Conservation (phyloP, 2,888 invertebrate genomes). For the Acanthosepion pharaonis region DNA sequence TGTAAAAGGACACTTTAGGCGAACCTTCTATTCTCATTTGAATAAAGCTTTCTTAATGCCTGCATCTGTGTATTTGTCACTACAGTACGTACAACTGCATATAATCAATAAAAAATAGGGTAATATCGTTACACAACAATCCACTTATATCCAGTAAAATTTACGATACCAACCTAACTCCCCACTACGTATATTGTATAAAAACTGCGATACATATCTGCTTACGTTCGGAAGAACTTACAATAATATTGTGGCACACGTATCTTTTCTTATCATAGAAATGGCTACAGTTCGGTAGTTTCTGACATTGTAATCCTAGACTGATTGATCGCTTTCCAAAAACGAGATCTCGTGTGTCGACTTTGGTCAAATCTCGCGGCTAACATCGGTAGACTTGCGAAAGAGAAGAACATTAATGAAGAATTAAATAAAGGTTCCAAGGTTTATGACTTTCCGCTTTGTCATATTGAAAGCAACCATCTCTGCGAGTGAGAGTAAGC, state of each 20-base stretch:
- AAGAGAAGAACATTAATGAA: neutral
- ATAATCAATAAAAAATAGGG: too few species aligned
- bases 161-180: too few species aligned
- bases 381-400: neutral
- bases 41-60: too few species aligned
- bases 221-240: too few species aligned
- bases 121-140: too few species aligned
- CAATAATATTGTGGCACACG: neutral
- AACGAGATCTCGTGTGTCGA: neutral
- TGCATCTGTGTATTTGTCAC: too few species aligned
- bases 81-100: too few species aligned
- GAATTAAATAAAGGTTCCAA: neutral
- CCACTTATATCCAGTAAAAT: too few species aligned
- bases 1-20: too few species aligned
- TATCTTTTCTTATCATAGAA: neutral
- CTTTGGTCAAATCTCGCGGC: neutral
- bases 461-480: neutral
- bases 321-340: neutral
- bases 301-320: neutral
- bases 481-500: neutral
- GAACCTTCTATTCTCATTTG: too few species aligned
- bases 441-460: neutral
- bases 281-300: neutral
- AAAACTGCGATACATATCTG: too few species aligned
- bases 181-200: too few species aligned